Evolutionary conservation across 2,888 invertebrate genomes (phyloP).

Genomic region (Tetheella fluctuosa): DNA sequence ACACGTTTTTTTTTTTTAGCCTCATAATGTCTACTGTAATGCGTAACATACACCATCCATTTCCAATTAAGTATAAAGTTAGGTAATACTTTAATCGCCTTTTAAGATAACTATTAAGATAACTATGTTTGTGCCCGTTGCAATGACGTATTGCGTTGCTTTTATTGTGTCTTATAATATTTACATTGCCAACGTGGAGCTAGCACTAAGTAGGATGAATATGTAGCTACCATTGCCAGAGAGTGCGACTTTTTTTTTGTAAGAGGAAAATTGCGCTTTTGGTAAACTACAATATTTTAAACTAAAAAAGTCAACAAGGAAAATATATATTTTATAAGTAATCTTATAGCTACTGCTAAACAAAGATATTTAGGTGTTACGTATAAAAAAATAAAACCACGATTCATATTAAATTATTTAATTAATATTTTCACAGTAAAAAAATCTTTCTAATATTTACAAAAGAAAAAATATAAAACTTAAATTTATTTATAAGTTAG

Average conservation of each 20-base stretch:
- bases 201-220: not conserved
- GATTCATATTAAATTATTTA: slow-evolving; percentile 18
- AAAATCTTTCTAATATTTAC: slow-evolving; percentile 23
- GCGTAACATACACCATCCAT: no score
- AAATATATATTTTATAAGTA: no score
- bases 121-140: not conserved
- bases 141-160: not conserved
- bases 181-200: not conserved
- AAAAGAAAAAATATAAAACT: slow-evolving; percentile 12
- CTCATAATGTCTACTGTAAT: no score
- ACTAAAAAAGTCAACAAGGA: no score
- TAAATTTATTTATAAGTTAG: not conserved
- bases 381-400: not conserved
- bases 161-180: not conserved
- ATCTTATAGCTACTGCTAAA: no score
- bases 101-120: not conserved
- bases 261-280: no score
- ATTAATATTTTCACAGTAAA: slow-evolving; percentile 24
- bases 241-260: no score
- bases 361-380: not conserved
- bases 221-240: no score
- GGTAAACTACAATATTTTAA: no score
- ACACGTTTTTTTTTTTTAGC: no score
- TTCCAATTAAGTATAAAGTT: no score
- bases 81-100: not conserved